phyloP scores from a whole-genome alignment of 2,113 vertebrate genomes.

The Ctenomys sociabilis region DNA sequence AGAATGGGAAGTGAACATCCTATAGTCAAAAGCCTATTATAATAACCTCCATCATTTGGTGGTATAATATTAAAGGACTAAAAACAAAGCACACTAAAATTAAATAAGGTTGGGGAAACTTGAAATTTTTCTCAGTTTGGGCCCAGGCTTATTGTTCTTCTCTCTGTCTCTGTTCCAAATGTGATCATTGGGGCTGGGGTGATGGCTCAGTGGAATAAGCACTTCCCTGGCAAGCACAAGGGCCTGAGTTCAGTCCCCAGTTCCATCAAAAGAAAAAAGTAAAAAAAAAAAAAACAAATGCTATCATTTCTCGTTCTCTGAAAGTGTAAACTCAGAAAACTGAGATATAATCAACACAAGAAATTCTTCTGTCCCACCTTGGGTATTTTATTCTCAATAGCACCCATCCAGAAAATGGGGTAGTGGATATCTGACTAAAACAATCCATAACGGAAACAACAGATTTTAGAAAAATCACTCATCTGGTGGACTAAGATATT shows the following conservation, averaged over 20 bases:
- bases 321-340: not conserved
- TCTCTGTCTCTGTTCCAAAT: not conserved
- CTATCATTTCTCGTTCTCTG: accelerated
- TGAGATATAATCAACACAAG: too few species aligned
- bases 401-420: not conserved
- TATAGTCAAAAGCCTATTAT: too few species aligned
- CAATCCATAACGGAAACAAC: not conserved
- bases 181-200: too few species aligned
- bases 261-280: too few species aligned
- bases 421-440: not conserved
- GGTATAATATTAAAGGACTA: too few species aligned
- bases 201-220: too few species aligned
- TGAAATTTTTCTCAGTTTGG: not conserved
- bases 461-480: not conserved
- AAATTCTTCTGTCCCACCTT: not conserved
- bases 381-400: not conserved
- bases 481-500: not conserved
- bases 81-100: too few species aligned
- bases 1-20: accelerated
- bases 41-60: too few species aligned
- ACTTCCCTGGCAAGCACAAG: too few species aligned
- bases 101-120: not conserved
- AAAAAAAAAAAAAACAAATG: too few species aligned
- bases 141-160: not conserved
- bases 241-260: too few species aligned